Conservation (phyloP, 2,888 invertebrate species). For the Pasiphila rectangulata region DNA sequence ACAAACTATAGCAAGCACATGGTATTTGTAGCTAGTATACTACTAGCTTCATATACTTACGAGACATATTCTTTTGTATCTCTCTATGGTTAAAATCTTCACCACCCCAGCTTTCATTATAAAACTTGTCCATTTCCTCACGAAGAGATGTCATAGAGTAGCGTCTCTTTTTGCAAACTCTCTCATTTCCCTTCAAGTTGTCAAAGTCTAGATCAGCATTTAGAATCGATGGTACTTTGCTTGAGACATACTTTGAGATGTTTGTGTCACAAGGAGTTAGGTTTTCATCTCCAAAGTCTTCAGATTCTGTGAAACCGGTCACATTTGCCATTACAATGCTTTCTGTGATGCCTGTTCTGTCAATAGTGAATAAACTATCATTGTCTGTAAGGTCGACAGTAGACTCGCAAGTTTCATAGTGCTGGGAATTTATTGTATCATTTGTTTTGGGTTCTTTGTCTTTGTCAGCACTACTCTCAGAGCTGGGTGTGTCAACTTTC, state of each 20-base stretch:
- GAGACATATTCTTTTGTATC: slow-evolving; percentile 83
- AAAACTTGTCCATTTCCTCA: slow-evolving; percentile 83
- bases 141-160: slow-evolving; percentile 67
- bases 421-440: background rate
- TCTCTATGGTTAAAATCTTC: slow-evolving; percentile 82
- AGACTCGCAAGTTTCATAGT: slow-evolving; percentile 27
- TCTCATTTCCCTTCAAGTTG: slow-evolving; percentile 66
- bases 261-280: slow-evolving; percentile 29
- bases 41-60: no score
- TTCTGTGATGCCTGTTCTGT: slow-evolving; percentile 50
- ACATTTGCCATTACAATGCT: slow-evolving; percentile 70
- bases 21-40: no score
- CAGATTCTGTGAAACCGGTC: slow-evolving; percentile 54
- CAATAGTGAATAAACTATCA: slow-evolving; percentile 36
- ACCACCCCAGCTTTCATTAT: slow-evolving; percentile 84
- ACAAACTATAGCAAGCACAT: no score
- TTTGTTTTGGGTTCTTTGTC: slow-evolving; percentile 11
- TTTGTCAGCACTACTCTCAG: slow-evolving; percentile 36
- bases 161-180: slow-evolving; percentile 51
- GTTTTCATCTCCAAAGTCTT: slow-evolving; percentile 45
- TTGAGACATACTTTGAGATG: slow-evolving; percentile 59
- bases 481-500: slow-evolving; percentile 37
- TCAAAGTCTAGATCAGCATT: slow-evolving; percentile 71
- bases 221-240: slow-evolving; percentile 68
- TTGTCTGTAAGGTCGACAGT: slow-evolving; percentile 59